Percentiles rank a stretch among this genome's conserved stretches.
These are phyloP conservation scores for Drosophila rhopaloa DNA, from an alignment of 1,140 invertebrate genomes.

Conservation along the genomic window DNA sequence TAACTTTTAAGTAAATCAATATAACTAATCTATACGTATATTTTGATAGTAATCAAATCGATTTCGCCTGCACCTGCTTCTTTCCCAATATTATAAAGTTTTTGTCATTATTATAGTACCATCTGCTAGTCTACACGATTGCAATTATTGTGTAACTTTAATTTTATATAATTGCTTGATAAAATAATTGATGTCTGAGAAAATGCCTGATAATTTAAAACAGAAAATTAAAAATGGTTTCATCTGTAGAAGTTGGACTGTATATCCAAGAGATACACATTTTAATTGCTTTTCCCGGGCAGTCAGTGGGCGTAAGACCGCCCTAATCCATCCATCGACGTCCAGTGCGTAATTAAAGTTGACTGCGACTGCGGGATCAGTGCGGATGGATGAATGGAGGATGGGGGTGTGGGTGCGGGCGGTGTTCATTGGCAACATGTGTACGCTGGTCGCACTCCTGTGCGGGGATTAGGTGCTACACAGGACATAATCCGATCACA, in stretches of 20 bases:
- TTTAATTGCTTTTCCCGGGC: slow-evolving; percentile 72
- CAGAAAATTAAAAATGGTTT: neutral
- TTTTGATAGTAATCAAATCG: neutral
- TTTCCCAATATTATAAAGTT: neutral
- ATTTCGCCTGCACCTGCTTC: neutral
- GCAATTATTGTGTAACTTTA: neutral
- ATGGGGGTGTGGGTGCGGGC: slow-evolving; percentile 1
- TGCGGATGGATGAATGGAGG: slow-evolving; percentile 12
- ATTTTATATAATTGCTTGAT: too few species aligned
- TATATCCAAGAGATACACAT: slow-evolving; percentile 59
- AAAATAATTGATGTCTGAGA: too few species aligned
- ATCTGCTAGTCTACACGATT: neutral
- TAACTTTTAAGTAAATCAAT: too few species aligned
- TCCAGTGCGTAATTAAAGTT: slow-evolving; percentile 75
- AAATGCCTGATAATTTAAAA: too few species aligned
- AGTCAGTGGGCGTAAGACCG: slow-evolving; percentile 51
- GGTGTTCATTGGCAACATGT: slow-evolving; percentile 25
- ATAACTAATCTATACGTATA: too few species aligned
- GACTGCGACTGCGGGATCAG: slow-evolving; percentile 71
- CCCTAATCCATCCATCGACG: slow-evolving; percentile 66
- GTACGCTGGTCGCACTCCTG: slow-evolving; percentile 33
- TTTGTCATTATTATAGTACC: slow-evolving; percentile 1
- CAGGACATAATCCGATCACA: slow-evolving; percentile 82
- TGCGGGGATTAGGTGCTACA: slow-evolving; percentile 70
- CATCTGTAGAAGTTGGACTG: slow-evolving; percentile 3